These are phyloP conservation scores for Ophonus ardosiacus DNA, from an alignment of 2,888 invertebrate species.

Conservation along the genomic window DNA sequence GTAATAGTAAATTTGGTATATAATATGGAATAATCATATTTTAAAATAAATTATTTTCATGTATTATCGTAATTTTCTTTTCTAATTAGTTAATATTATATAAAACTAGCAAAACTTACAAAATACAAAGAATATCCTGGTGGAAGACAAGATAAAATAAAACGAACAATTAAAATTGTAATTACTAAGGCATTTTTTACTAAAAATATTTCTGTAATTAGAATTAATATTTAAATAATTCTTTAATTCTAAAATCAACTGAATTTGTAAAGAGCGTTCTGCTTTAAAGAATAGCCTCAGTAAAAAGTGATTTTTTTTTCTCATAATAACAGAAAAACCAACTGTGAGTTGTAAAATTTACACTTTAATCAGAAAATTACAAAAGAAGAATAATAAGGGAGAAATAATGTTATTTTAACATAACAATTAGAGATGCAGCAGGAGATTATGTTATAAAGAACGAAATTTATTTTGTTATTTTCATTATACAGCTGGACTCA, in stretches of 20 bases:
- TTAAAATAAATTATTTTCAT: no score
- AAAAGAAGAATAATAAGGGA: not conserved
- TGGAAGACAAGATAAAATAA: not conserved
- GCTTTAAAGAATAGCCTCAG: constrained; percentile 19
- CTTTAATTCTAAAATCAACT: constrained; percentile 19
- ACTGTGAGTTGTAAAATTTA: constrained; percentile 4
- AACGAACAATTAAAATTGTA: constrained; percentile 26
- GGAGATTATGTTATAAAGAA: not conserved
- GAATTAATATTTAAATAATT: constrained; percentile 18
- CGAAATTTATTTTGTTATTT: not conserved
- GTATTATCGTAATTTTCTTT: no score
- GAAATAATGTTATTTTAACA: not conserved
- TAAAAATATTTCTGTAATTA: constrained; percentile 33
- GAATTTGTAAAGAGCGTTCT: constrained; percentile 1
- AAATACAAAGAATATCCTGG: constrained; percentile 4
- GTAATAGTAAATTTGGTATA: no score
- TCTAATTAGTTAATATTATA: constrained; percentile 47
- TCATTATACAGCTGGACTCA: not conserved
- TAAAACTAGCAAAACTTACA: constrained; percentile 38
- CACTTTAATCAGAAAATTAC: not conserved
- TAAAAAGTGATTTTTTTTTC: constrained; percentile 12
- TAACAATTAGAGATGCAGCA: not conserved
- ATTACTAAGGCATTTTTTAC: constrained; percentile 12
- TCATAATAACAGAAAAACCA: not conserved
- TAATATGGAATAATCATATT: no score